These are phyloP conservation scores for Lepus timidus DNA, from an alignment of 2,113 vertebrate species.

Conservation along the genomic window DNA sequence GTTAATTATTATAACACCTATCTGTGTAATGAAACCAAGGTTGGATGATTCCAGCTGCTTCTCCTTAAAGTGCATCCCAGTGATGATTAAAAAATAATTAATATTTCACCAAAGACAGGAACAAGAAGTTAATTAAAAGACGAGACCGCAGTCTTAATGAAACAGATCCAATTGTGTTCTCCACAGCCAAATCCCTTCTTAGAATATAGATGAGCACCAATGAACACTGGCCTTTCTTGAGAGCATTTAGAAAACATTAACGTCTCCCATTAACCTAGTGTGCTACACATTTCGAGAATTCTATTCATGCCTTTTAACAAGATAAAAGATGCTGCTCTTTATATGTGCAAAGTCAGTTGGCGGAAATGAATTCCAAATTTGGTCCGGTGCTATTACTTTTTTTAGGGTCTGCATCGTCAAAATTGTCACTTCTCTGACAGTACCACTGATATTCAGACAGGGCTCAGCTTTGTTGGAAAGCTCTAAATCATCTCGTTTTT, in stretches of 20 bases:
- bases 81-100: constrained; percentile 93
- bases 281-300: constrained; percentile 41
- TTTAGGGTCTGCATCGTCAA: neutral
- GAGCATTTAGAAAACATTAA: constrained; percentile 59
- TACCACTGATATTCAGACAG: neutral
- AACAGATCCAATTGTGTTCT: constrained; percentile 83
- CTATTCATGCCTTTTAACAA: constrained; percentile 35
- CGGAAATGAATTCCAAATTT: constrained; percentile 31
- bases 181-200: constrained; percentile 74
- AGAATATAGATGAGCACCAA: constrained; percentile 77
- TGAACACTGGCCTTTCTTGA: neutral
- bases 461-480: neutral
- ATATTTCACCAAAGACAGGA: constrained; percentile 89
- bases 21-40: constrained; percentile 87
- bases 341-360: neutral
- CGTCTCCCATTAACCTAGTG: neutral
- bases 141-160: constrained; percentile 87
- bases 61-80: constrained; percentile 85
- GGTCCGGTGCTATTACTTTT: neutral
- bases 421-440: neutral
- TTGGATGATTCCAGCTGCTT: constrained; percentile 83
- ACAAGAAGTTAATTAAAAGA: constrained; percentile 92
- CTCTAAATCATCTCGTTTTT: neutral
- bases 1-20: constrained; percentile 91
- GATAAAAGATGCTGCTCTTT: constrained; percentile 28